Conservation (phyloP, 2,113 vertebrate species). For the Hypocryptadius cinnamomeus region DNA sequence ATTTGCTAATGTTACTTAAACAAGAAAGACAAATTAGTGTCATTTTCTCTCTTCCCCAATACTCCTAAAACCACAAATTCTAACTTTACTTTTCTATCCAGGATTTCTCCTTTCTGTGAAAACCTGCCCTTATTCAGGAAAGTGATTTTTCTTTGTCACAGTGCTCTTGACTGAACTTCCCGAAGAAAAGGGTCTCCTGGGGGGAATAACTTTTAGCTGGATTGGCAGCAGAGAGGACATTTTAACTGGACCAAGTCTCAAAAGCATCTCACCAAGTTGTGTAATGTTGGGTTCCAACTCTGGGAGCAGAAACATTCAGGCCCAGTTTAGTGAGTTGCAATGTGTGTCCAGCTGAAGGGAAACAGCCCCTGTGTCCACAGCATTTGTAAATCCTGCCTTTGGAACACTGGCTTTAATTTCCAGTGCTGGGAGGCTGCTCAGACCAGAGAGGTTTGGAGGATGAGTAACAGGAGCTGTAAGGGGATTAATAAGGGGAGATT, state of each 20-base stretch:
- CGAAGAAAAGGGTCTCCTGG: not conserved
- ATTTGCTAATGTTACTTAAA: not conserved
- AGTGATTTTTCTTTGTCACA: not conserved
- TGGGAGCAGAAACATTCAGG: not conserved
- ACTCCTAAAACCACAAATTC: not conserved
- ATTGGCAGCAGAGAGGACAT: not conserved
- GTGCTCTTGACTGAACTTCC: not conserved
- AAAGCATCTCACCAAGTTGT: not conserved
- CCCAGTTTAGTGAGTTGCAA: not conserved
- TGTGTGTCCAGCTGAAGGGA: not conserved
- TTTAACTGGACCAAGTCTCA: not conserved
- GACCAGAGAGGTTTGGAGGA: not conserved
- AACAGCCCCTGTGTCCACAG: not conserved
- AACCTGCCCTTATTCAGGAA: not conserved
- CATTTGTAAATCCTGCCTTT: not conserved
- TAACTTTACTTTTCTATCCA: not conserved
- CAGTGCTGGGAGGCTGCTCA: not conserved
- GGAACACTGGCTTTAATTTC: not conserved
- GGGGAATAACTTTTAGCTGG: not conserved
- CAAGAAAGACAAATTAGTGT: not conserved
- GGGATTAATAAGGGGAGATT: not conserved
- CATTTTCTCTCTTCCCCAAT: not conserved
- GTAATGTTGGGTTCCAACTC: not conserved
- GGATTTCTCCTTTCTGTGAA: not conserved
- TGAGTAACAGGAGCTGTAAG: not conserved